Evolutionary conservation across 92 coral and sea anemone genomes (phyloP).

Genomic region (Siderastrea siderea): DNA sequence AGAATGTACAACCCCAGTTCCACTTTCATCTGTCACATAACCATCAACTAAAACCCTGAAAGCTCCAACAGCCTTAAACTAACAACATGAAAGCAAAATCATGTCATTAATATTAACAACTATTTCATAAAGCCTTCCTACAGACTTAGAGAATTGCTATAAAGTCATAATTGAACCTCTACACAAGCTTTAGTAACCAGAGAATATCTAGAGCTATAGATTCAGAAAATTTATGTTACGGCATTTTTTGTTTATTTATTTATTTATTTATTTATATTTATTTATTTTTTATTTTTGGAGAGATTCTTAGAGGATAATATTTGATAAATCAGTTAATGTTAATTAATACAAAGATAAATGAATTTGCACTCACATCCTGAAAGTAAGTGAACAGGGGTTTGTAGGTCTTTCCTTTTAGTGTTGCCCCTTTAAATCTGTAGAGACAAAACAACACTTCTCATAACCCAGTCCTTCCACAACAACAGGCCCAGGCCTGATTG

Average conservation of each 20-base stretch:
- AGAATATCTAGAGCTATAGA: too few species aligned
- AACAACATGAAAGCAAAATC: neutral
- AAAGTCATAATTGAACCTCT: neutral
- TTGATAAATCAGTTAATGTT: neutral
- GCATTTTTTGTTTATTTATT: too few species aligned
- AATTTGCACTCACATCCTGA: conserved; percentile 75
- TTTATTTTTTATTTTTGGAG: too few species aligned
- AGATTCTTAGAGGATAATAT: neutral
- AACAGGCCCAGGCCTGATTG: neutral
- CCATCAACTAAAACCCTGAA: conserved; percentile 89
- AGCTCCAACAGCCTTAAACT: conserved; percentile 91
- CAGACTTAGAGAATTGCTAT: neutral
- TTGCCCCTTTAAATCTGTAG: conserved; percentile 85
- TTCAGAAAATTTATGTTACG: too few species aligned
- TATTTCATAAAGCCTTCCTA: neutral
- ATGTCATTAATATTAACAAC: neutral
- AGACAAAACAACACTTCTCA: neutral
- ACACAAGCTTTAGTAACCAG: neutral
- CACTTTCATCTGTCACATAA: conserved; percentile 99
- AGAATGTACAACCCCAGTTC: conserved; percentile 98
- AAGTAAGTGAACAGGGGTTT: conserved; percentile 93
- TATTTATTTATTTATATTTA: too few species aligned
- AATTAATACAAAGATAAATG: neutral
- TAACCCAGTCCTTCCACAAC: neutral
- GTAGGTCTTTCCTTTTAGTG: conserved; percentile 90